A percentile compares a stretch with the other conserved stretches of the same genome.
These are phyloP conservation scores for Bhutanitis thaidina DNA, from an alignment of 2,888 invertebrate species.

Conservation along the genomic window DNA sequence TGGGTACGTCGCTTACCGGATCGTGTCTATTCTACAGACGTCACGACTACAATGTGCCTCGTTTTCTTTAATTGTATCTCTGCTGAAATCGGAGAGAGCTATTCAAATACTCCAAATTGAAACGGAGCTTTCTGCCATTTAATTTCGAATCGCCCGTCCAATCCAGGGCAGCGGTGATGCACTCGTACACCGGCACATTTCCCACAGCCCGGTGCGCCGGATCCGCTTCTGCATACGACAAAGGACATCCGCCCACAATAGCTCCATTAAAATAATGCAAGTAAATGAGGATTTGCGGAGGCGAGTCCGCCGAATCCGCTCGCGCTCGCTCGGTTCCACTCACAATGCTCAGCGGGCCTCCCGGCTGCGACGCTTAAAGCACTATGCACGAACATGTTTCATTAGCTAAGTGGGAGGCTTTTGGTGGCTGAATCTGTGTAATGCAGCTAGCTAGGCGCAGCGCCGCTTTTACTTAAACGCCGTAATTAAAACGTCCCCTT, in stretches of 20 bases:
- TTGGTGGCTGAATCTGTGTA: slow-evolving; percentile 79
- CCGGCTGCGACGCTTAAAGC: slow-evolving; percentile 59
- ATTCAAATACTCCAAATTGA: slow-evolving; percentile 52
- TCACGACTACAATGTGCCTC: slow-evolving; percentile 49
- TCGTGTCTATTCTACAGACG: slow-evolving; percentile 42
- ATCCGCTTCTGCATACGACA: slow-evolving; percentile 65
- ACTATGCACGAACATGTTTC: slow-evolving; percentile 79
- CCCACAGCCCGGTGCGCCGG: slow-evolving; percentile 59
- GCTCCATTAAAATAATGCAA: slow-evolving; percentile 80
- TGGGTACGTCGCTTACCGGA: slow-evolving; percentile 56
- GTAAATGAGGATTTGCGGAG: slow-evolving; percentile 78
- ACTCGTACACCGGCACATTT: slow-evolving; percentile 72
- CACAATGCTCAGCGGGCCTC: slow-evolving; percentile 56
- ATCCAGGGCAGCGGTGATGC: slow-evolving; percentile 66
- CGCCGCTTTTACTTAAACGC: slow-evolving; percentile 77
- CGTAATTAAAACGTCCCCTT: slow-evolving; percentile 75
- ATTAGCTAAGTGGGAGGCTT: slow-evolving; percentile 81
- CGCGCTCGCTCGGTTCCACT: slow-evolving; percentile 46
- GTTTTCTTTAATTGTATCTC: slow-evolving; percentile 36
- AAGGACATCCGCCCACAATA: slow-evolving; percentile 77
- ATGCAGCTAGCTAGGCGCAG: slow-evolving; percentile 73
- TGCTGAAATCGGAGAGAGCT: slow-evolving; percentile 33
- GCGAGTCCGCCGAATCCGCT: slow-evolving; percentile 67
- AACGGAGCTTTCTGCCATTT: slow-evolving; percentile 53
- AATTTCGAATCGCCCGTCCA: slow-evolving; percentile 50